A percentile compares a stretch with the other conserved stretches of the same genome.
Evolutionary conservation across 1,140 invertebrate genomes (phyloP).

Genomic region (Halyomorpha halys): DNA sequence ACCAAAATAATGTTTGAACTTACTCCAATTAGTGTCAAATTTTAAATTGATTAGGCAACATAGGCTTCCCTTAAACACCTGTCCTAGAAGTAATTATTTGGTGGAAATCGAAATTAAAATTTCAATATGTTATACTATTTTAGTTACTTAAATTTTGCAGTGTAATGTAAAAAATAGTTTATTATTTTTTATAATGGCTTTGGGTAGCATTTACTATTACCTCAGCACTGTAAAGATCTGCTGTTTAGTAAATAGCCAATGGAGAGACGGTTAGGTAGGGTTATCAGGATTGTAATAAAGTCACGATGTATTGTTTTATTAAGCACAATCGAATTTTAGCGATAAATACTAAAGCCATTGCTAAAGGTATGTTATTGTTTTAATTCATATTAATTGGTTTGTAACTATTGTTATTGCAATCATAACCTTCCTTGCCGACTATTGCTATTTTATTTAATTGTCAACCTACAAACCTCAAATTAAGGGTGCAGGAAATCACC

Average conservation of each 20-base stretch:
- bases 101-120: not conserved
- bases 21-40: too few species aligned
- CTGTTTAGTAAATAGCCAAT: conserved; percentile 15
- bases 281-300: not conserved
- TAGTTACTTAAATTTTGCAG: not conserved
- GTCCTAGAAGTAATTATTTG: too few species aligned
- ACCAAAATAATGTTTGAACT: too few species aligned
- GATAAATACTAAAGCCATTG: not conserved
- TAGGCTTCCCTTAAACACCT: too few species aligned
- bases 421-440: not conserved
- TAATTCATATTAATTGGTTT: not conserved
- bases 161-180: not conserved
- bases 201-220: not conserved
- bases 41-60: too few species aligned
- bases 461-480: not conserved
- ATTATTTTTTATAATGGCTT: not conserved
- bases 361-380: not conserved
- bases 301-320: conserved; percentile 3
- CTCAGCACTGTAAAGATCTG: not conserved
- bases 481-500: not conserved
- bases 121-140: not conserved
- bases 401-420: not conserved
- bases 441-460: not conserved
- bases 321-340: not conserved
- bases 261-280: not conserved